Evolutionary conservation across 2,797 vertebrate species (phyloP), one percentile per base, ranked within the genome.

Genomic region (Otus scops): DNA sequence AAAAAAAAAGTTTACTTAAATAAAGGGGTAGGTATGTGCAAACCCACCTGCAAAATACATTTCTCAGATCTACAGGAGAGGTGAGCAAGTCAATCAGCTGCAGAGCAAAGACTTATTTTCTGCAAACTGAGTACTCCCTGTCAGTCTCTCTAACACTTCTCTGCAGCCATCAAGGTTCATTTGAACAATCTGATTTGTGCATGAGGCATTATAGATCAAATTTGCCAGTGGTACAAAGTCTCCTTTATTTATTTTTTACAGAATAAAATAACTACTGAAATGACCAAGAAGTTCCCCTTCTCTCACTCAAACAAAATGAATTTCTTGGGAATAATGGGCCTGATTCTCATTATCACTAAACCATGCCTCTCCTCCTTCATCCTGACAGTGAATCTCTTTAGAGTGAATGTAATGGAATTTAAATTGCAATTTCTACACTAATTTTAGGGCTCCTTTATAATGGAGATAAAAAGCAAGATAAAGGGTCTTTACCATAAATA

Each of bases 281-380:
- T 94, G 88, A 95, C 93, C 94, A 94, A 93, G 89, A 89, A 96
- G 87, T 93, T 81, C 85, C 78, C 86, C 38, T 92, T 85, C 84
- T 91, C 81, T 91, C 88, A 79, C 50, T 96, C 93, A 93, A 71
- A 84, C 61, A 94, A 94, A 92, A 93, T 76, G 28, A 78, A 93
- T 97, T 94, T 95, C 89, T 94, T 86, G 56, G 88, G 85, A 93
- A 95, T 88, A 94, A 96, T 94, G 93, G 93, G 79, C 68, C 89
- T 95, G 93, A 95, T 93, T 95, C 88, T 96, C 92, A 94, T 94
- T 91, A 96, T 93, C 69, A 76, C 65, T 86, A 95, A 93, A 65
- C 74, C 39, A 61, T 92, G 69, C 71, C 38, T 96, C 89, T 91
- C 88, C 54, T 94, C 57, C 48, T 85, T 94, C 89, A 86, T 85